Conservation (phyloP, 2,113 vertebrate genomes). For the Procavia capensis region DNA sequence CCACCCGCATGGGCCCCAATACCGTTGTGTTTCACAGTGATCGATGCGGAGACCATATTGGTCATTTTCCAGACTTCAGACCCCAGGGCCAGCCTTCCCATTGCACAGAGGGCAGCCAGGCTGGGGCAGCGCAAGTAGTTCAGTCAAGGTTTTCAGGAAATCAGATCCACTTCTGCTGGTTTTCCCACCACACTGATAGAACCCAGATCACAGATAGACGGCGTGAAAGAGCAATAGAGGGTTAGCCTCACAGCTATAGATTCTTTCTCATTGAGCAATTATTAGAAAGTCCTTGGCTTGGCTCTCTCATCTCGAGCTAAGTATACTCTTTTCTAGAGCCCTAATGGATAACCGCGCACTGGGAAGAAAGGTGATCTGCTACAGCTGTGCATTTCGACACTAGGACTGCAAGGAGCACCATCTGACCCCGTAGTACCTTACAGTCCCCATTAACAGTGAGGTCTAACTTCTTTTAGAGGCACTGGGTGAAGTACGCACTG, state of each 20-base stretch:
- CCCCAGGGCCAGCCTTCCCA: neutral
- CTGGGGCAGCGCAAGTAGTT: neutral
- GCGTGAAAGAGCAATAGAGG: neutral
- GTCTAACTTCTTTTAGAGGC: neutral
- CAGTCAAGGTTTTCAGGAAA: neutral
- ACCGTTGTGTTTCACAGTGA: neutral
- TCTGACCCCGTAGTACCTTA: neutral
- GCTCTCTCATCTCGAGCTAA: neutral
- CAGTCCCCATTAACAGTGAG: neutral
- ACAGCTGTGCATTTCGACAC: neutral
- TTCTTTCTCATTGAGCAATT: neutral
- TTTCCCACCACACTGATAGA: neutral
- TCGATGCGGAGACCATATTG: neutral
- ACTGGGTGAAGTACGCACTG: neutral
- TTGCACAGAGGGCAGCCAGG: neutral
- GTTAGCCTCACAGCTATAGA: too few relatives aligned
- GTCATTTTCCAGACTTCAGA: neutral
- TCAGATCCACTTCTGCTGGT: neutral
- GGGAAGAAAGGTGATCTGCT: neutral
- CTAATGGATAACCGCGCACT: neutral
- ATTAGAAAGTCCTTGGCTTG: neutral
- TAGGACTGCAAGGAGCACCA: neutral
- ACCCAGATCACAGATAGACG: neutral
- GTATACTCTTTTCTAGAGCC: neutral
- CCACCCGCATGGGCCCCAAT: neutral